Evolutionary conservation across 2,797 vertebrate genomes (phyloP), one percentile per base, ranked within the genome.

Genomic region (Chelmon rostratus): DNA sequence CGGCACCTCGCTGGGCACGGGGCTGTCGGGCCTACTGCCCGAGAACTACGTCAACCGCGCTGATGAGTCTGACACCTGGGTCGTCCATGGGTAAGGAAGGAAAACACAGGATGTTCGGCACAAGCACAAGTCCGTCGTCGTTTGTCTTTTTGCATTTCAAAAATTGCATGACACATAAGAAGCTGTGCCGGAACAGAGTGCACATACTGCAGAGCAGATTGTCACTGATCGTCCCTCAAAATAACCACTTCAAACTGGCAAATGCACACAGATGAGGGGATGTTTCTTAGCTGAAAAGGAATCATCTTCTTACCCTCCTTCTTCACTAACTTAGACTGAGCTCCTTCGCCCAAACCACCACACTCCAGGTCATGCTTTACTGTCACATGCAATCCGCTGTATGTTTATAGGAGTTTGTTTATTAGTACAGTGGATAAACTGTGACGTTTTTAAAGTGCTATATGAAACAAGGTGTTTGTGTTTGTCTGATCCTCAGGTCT

Each of bases 31-130:
- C 40, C 96, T 99, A 37, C 93, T 99, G 87, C 98, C 98, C 0
- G 98, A 99, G 83, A 99, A 99, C 79, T 99, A 99, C 67, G 97
- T 99, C 79, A 97, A 90, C 70, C 97, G 97, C 28, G 97, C 97
- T 0, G 98, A 99, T 0, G 98, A 99, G 59, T 99, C 97, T 0
- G 97, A 98, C 79, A 99, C 98, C 64, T 99, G 98, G 98, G 96
- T 99, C 35, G 97, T 98, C 71, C 98, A 99, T 0, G 97, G 97
- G 98, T 99, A 88, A 92, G 97, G 9, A 53, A 25, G 5, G n/a
- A 4, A 42, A 40, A n/a, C 8, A 6, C 6, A 0, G n/a, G 3
- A 31, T 28, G 33, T 23, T 37, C 31, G n/a, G 2, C 54, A 8
- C n/a, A 10, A 50, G 40, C 50, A 10, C 19, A 15, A 54, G 46